Evolutionary conservation across 2,888 invertebrate genomes (phyloP).

Genomic region (Labia minor): DNA sequence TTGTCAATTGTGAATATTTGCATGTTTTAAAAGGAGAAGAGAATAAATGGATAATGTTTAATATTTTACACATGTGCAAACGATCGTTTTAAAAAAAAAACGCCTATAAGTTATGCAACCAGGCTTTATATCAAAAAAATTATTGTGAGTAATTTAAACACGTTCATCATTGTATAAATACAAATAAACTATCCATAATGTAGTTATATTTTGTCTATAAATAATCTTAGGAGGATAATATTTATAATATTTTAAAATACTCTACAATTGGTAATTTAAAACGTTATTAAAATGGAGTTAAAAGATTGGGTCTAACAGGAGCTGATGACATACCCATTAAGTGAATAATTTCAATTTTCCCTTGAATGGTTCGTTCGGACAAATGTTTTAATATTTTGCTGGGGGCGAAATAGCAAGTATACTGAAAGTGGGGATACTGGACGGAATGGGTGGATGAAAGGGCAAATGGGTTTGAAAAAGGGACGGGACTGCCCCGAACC

Average conservation of each 20-base stretch:
- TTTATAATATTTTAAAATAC: not conserved
- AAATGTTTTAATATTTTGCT: slow-evolving; percentile 5
- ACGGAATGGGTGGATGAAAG: not conserved
- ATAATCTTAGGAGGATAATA: not conserved
- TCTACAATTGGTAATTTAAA: not conserved
- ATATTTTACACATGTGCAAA: no score
- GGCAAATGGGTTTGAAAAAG: not conserved
- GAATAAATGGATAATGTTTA: no score
- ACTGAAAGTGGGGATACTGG: no score
- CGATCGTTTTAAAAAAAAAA: no score
- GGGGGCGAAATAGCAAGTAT: not conserved
- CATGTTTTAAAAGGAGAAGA: no score
- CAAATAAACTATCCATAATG: no score
- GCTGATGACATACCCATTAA: not conserved
- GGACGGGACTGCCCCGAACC: not conserved
- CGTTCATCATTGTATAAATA: no score
- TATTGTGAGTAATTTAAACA: no score
- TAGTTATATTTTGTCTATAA: no score
- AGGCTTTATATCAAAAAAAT: no score
- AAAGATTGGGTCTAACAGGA: not conserved
- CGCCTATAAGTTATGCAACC: no score
- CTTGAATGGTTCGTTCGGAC: not conserved
- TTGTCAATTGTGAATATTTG: no score
- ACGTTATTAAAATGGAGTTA: not conserved
- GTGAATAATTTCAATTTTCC: slow-evolving; percentile 4